Evolutionary conservation across 2,113 vertebrate species (phyloP), one percentile per base, ranked within the genome.

Genomic region (Paramisgurnus dabryanus): DNA sequence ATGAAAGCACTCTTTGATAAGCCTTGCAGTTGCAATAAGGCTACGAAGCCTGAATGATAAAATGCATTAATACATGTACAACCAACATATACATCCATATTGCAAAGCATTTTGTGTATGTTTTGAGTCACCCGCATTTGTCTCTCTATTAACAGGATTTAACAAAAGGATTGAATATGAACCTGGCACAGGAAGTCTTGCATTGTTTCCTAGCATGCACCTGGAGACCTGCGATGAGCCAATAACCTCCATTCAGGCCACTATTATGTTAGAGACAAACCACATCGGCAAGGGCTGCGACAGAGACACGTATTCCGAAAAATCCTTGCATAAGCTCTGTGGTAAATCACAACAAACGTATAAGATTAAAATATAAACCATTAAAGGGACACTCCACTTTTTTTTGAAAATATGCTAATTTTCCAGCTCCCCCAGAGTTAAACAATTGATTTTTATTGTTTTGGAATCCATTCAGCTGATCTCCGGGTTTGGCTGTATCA

Each of bases 231-330:
- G 98, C 2, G 96, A 95, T 0, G 95, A 95, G 81, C 93, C 96
- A 0, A 91, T 98, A 84, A 95, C 95, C 0, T 98, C 95, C 0
- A 91, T 98, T 71, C 91, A 91, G 84, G 95, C 94, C 67, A 96
- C 78, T 0, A 90, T 99, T 73, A 95, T 98, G 73, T 93, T 99
- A 7, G 97, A 99, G 92, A 99, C 97, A 68, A 95, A 89, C 86
- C 98, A 99, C 74, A 98, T 99, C 4, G 98, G 98, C 50, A 99
- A 99, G 86, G 98, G 98, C 84, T 99, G 98, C 0, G 98, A 99
- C 53, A 92, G 98, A n/a, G 98, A 99, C 82, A 99, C 98, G 3
- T 99, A 99, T 89, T 98, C 98, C 0, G 98, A 99, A 92, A 98
- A 97, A 85, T 98, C 97, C 6, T 93, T 99, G 18, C 97, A 99